Evolutionary conservation across 1,140 invertebrate species (phyloP), one percentile per base, ranked within the genome.

Genomic region (Formica exsecta): DNA sequence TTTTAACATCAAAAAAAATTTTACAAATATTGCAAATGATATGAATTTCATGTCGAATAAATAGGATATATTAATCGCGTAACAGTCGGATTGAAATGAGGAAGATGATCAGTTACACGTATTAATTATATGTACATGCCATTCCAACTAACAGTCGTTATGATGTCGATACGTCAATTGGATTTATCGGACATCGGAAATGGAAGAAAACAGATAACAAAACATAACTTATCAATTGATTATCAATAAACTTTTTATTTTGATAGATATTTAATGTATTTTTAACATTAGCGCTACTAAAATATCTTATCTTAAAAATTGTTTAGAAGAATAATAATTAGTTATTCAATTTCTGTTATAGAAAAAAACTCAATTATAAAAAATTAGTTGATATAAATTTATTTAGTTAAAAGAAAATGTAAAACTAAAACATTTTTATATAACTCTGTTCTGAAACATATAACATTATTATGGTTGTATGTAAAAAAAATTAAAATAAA

Each of bases 281-380:
- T 68, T 68, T 68, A 68, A 8, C 51, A 48, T 71, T 70, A 70
- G 16, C 0, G 2, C 16, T 32, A 71, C 5, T 11, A 32, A 54
- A 51, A 51, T 59, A 57, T 16, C 19, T 57, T 13, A 57, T 16
- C 19, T 57, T 13, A 57, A 57, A 54, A 22, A 11, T 75, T 75
- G 7, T 74, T 2, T 38, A 38, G 1, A 74, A n/a, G 22, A 57
- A 59, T 59, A 25, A 74, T 74, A 54, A 74, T 59, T 59, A 13
- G 4, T 74, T 59, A 75, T 75, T 57, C 51, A 59, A 75, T 59
- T 36, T 13, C n/a, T 75, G 3, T 4, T 73, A n/a, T 19, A 38
- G 2, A 36, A 0, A 74, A 74, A 0, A 74, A 74, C 3, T 73
- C 6, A 38, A 38, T 38, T 73, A 7, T 0, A 36, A 8, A 57